Conservation (phyloP, 2,888 invertebrate genomes). For the Hemicrepidius hirtus region DNA sequence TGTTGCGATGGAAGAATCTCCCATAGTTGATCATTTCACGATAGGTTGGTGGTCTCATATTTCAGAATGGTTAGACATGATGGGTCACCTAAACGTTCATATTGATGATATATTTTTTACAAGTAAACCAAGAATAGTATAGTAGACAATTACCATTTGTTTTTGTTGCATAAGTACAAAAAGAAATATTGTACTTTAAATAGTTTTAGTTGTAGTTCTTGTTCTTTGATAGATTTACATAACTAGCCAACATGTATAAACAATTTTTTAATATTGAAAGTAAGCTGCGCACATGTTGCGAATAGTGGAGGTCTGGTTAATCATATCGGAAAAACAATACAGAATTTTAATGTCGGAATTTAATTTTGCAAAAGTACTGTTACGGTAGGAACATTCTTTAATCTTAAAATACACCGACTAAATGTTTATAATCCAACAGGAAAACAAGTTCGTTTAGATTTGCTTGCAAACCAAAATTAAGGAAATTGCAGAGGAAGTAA, state of each 20-base stretch:
- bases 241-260: background rate
- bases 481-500: too few relatives aligned
- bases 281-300: too few relatives aligned
- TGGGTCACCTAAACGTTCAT: conserved; percentile 35
- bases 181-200: conserved; percentile 6
- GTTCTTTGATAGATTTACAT: background rate
- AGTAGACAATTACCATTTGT: background rate
- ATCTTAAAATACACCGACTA: too few relatives aligned
- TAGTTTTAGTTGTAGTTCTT: background rate
- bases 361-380: too few relatives aligned
- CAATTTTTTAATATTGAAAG: too few relatives aligned
- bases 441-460: too few relatives aligned
- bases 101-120: conserved; percentile 39
- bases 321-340: too few relatives aligned
- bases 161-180: background rate
- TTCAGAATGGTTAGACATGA: conserved; percentile 34
- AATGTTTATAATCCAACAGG: too few relatives aligned
- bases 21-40: conserved; percentile 33
- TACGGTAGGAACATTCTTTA: too few relatives aligned
- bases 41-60: conserved; percentile 45
- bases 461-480: too few relatives aligned
- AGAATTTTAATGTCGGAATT: too few relatives aligned
- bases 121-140: conserved; percentile 23
- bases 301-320: too few relatives aligned
- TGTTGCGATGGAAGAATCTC: conserved; percentile 33